Evolutionary conservation across 2,888 invertebrate genomes (phyloP), one percentile per base, ranked within the genome.

Genomic region (Dyspetes luteomarginatus): DNA sequence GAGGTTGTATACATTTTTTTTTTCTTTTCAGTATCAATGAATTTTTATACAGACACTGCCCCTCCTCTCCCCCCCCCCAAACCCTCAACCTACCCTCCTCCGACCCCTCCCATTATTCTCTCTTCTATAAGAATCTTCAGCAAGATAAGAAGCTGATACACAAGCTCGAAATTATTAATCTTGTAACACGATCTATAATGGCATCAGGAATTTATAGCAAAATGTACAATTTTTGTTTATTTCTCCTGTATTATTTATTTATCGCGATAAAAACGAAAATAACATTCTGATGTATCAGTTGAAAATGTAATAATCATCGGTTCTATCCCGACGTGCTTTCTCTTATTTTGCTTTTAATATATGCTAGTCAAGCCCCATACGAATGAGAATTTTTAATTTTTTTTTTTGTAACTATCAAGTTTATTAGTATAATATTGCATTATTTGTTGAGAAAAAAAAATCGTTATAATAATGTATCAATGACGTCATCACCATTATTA

Each of bases 361-460:
- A 87, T 90, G 88, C 91, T 91, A 91, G 91, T 91, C 91, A 91
- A 88, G 77, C 82, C 85, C 86, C 84, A 88, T 87, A 87, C 85
- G 85, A 89, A 88, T 87, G 86, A 85, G 86, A 85, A 85, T 78
- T 88, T 88, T 26, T 79, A 85, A 85, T 78, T 88, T 88, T 26
- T 79, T 78, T 52, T 75, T 80, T 82, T 86, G 88, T 87, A 85
- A 86, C 88, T 85, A 81, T 68, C 76, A 80, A 83, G 82, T 87
- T 86, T 84, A 83, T 88, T 83, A 82, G 78, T 88, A 85, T 87
- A 86, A 84, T 84, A 85, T 87, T 88, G 82, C 82, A 82, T 78
- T 82, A 58, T 73, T 68, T 71, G 78, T 78, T 78, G 52, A 72
- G 81, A 48, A 79, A 68, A 78, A 74, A 56, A 67, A 50, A 50